Percentiles rank a stretch among this genome's conserved stretches.
Evolutionary conservation across 2,888 invertebrate species (phyloP).

Genomic region (Andrena fulva): DNA sequence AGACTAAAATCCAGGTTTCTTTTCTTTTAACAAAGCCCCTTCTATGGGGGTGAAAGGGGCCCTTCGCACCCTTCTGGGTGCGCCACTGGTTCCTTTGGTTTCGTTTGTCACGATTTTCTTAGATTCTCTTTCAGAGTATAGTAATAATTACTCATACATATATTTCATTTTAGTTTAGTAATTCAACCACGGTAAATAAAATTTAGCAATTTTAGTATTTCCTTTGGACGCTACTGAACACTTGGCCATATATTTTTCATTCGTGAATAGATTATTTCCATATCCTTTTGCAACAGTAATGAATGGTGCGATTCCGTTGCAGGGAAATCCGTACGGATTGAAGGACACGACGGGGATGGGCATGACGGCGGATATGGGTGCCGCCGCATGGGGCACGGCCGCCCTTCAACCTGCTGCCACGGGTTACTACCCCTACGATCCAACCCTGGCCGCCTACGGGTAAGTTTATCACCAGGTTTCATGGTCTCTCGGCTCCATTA

Average conservation of each 20-base stretch:
- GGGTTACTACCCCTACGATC: conserved; percentile 97
- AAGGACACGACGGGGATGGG: conserved; percentile 90
- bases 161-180: too few species aligned
- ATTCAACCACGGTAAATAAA: too few species aligned
- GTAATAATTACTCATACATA: too few species aligned
- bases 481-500: conserved; percentile 75
- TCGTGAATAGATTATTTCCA: not conserved
- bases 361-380: conserved; percentile 93
- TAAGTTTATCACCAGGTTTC: conserved; percentile 87
- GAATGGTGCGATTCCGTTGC: conserved; percentile 62
- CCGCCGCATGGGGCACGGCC: conserved; percentile 96
- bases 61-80: too few species aligned
- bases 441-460: conserved; percentile 96
- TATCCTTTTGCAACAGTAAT: conserved; percentile 27
- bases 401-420: conserved; percentile 94
- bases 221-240: not conserved
- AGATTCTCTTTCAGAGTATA: too few species aligned
- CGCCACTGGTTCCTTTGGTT: too few species aligned
- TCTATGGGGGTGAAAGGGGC: too few species aligned
- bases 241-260: conserved; percentile 5
- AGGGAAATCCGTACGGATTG: conserved; percentile 96
- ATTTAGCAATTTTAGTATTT: not conserved
- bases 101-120: too few species aligned
- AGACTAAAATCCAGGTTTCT: too few species aligned
- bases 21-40: too few species aligned